Evolutionary conservation across 2,113 vertebrate genomes (phyloP).

Genomic region (Athene noctua): DNA sequence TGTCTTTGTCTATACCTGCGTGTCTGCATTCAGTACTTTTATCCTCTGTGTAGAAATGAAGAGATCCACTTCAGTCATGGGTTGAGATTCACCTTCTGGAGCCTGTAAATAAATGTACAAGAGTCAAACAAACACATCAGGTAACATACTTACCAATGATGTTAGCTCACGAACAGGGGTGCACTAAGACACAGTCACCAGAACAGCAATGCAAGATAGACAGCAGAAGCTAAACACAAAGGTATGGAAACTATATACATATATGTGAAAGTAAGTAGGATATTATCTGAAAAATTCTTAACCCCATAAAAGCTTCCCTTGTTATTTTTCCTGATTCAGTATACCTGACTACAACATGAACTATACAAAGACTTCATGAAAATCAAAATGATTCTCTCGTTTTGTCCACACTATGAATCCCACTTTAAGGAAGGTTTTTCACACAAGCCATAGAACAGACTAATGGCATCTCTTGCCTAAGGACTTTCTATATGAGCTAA

Average conservation of each 20-base stretch:
- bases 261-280: not conserved
- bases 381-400: not conserved
- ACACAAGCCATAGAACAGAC: not conserved
- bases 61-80: conserved; percentile 96
- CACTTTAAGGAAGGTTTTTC: not conserved
- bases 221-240: conserved; percentile 52
- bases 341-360: not conserved
- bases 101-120: conserved; percentile 74
- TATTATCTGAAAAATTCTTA: not conserved
- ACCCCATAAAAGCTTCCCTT: not conserved
- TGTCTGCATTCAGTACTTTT: conserved; percentile 95
- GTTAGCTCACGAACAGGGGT: conserved; percentile 50
- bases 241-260: conserved; percentile 17
- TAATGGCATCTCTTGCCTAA: not conserved
- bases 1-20: conserved; percentile 81
- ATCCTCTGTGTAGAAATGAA: conserved; percentile 98
- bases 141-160: not conserved
- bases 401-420: not conserved
- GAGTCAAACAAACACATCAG: not conserved
- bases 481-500: not conserved
- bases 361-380: not conserved
- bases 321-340: not conserved
- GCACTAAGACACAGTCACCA: conserved; percentile 70
- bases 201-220: conserved; percentile 61
- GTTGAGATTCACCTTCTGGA: conserved; percentile 88